Conservation (phyloP, 2,888 invertebrate genomes). For the Lepidochrysops patricia region DNA sequence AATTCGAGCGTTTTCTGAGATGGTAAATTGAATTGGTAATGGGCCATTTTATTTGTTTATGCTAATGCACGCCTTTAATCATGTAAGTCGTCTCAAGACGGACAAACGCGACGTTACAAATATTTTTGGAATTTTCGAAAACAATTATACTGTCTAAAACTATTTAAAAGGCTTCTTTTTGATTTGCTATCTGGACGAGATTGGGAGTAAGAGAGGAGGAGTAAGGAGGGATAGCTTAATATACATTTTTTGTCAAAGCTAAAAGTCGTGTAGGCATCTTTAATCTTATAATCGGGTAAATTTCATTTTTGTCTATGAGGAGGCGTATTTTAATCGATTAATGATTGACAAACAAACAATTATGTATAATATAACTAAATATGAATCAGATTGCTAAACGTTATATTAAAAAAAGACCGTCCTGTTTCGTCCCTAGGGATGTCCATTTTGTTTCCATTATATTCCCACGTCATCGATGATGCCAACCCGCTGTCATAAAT, state of each 20-base stretch:
- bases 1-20: constrained; percentile 67
- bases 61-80: constrained; percentile 71
- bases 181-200: too few relatives aligned
- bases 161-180: too few relatives aligned
- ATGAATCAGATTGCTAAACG: not conserved
- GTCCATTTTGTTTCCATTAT: constrained; percentile 13
- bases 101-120: constrained; percentile 29
- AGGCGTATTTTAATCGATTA: not conserved
- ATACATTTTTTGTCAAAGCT: too few relatives aligned
- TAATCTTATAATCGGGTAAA: not conserved
- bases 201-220: too few relatives aligned
- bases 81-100: constrained; percentile 36
- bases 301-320: not conserved
- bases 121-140: constrained; percentile 37
- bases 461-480: constrained; percentile 51
- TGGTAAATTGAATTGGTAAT: constrained; percentile 74
- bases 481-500: constrained; percentile 48
- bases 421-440: not conserved
- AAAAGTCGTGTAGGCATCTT: too few relatives aligned
- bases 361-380: not conserved
- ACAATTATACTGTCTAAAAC: too few relatives aligned
- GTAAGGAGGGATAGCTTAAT: too few relatives aligned
- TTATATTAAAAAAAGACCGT: not conserved
- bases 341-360: not conserved
- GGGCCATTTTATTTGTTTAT: constrained; percentile 73